These are phyloP conservation scores for Tapirus indicus DNA, from an alignment of 2,797 vertebrate genomes.

Conservation along the genomic window DNA sequence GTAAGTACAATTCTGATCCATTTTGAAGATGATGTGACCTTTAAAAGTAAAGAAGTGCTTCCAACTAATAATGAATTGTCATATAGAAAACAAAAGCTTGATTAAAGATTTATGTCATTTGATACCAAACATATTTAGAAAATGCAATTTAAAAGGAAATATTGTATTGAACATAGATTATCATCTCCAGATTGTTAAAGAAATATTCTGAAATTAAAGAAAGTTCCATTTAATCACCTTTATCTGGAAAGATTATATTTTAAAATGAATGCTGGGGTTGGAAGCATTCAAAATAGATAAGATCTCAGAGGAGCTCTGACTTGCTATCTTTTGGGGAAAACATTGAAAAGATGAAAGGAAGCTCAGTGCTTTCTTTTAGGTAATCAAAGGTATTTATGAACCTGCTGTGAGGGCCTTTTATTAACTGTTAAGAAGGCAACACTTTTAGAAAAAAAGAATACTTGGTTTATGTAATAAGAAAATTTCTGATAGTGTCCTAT, in stretches of 20 bases:
- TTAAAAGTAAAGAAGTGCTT: conserved; percentile 30
- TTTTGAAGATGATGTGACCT: conserved; percentile 22
- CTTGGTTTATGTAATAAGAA: not conserved
- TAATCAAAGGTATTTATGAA: not conserved
- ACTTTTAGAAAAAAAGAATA: not conserved
- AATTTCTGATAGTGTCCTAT: not conserved
- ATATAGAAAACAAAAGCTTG: not conserved
- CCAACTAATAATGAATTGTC: not conserved
- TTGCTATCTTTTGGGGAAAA: not conserved
- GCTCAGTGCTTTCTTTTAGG: not conserved
- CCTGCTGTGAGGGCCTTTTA: not conserved
- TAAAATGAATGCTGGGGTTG: not conserved
- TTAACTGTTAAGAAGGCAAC: not conserved
- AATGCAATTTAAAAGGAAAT: not conserved
- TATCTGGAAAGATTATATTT: not conserved
- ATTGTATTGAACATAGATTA: not conserved
- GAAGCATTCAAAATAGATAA: not conserved
- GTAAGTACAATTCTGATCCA: not conserved
- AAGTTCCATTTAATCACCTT: not conserved
- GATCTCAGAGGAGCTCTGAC: not conserved
- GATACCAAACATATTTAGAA: not conserved
- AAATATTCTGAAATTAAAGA: not conserved
- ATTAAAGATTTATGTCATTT: not conserved
- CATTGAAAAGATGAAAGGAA: not conserved
- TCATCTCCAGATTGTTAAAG: not conserved